Conservation (phyloP, 2,113 vertebrate genomes). For the Seriola dumerili region DNA sequence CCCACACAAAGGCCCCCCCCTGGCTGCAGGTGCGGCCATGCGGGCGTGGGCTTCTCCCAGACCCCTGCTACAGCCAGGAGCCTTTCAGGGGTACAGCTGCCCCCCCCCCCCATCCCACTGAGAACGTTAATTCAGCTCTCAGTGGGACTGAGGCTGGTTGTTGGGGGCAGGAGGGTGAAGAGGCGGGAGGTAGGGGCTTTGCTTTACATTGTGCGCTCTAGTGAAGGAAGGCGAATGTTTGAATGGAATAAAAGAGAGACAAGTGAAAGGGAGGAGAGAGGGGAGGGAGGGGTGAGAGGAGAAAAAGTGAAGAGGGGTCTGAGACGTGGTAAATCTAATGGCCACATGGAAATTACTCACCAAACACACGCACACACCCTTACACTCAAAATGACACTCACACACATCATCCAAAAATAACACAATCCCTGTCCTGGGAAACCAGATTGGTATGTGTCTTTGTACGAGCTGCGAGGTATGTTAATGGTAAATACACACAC, state of each 20-base stretch:
- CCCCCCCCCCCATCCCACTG: conserved; percentile 42
- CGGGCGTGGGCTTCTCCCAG: conserved; percentile 6
- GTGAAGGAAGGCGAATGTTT: conserved; percentile 61
- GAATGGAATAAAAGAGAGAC: conserved; percentile 60
- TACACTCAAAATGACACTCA: neutral
- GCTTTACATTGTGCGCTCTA: conserved; percentile 39
- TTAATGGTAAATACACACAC: conserved; percentile 6
- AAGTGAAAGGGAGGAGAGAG: conserved; percentile 53
- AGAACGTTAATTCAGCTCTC: conserved; percentile 67
- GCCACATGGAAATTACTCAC: conserved; percentile 30
- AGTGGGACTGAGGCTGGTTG: conserved; percentile 29
- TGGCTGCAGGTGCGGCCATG: conserved; percentile 23
- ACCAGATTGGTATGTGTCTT: conserved; percentile 64
- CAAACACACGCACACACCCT: conserved; percentile 13
- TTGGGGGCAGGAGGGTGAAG: neutral
- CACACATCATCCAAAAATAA: conserved; percentile 48
- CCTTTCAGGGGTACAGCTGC: conserved; percentile 11
- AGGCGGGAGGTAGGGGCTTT: neutral
- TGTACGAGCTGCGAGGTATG: conserved; percentile 11
- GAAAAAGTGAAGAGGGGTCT: conserved; percentile 40
- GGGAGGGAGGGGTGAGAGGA: neutral
- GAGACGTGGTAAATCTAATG: conserved; percentile 52
- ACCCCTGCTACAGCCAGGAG: conserved; percentile 31
- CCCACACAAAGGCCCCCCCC: conserved; percentile 46
- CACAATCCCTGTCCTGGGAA: conserved; percentile 62